Percentiles rank a stretch among this genome's conserved stretches.
Evolutionary conservation across 1,140 invertebrate genomes (phyloP).

Genomic region (Heliconius congener): DNA sequence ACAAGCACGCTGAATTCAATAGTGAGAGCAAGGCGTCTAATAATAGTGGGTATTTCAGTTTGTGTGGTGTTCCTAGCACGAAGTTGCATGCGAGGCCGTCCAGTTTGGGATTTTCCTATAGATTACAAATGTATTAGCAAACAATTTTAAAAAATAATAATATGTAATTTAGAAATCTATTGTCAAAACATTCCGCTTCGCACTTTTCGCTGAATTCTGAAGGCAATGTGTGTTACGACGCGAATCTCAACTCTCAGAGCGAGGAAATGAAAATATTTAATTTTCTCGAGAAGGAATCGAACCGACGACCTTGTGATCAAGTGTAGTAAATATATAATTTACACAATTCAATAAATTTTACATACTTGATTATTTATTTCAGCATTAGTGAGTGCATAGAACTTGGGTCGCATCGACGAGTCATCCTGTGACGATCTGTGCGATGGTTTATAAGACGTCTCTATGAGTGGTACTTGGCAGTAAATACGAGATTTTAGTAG

Average conservation of each 20-base stretch:
- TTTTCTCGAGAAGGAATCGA: too few relatives aligned
- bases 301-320: too few relatives aligned
- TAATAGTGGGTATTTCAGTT: constrained; percentile 92
- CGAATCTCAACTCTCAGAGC: too few relatives aligned
- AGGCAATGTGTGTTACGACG: too few relatives aligned
- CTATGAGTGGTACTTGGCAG: constrained; percentile 90
- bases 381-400: constrained; percentile 90
- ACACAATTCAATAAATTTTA: constrained; percentile 5
- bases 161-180: too few relatives aligned
- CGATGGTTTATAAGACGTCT: constrained; percentile 86
- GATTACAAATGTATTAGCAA: not conserved
- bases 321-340: not conserved
- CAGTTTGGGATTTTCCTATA: constrained; percentile 85
- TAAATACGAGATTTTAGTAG: constrained; percentile 83
- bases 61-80: constrained; percentile 93
- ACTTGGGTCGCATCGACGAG: constrained; percentile 91
- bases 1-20: constrained; percentile 89
- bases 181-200: too few relatives aligned
- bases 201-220: too few relatives aligned
- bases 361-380: constrained; percentile 88
- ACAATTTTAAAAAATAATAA: too few relatives aligned
- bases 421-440: constrained; percentile 85
- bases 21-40: constrained; percentile 91
- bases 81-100: constrained; percentile 97
- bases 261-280: too few relatives aligned